Evolutionary conservation across 2,888 invertebrate species (phyloP).

Genomic region (Eristalis intricaria): DNA sequence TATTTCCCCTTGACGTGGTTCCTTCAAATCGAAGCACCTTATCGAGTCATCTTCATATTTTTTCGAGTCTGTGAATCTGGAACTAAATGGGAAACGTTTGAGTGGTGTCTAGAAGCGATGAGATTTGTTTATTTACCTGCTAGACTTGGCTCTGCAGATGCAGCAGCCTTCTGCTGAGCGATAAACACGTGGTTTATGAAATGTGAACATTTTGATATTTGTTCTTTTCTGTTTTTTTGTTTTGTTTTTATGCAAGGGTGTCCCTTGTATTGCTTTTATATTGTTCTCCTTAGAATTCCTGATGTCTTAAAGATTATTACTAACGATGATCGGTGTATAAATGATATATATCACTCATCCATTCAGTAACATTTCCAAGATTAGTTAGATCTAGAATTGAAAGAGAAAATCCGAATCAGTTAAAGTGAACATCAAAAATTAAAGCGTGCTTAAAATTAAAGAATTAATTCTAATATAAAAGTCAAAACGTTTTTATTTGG

Average conservation of each 20-base stretch:
- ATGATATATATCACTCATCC: conserved; percentile 18
- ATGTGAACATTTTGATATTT: conserved; percentile 87
- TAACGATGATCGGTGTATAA: neutral
- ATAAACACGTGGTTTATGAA: conserved; percentile 93
- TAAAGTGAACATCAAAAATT: neutral
- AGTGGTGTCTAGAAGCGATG: neutral
- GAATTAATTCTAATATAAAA: no score
- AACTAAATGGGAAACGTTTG: conserved; percentile 82
- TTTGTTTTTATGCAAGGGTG: neutral
- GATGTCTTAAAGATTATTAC: neutral
- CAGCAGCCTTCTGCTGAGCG: conserved; percentile 91
- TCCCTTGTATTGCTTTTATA: conserved; percentile 48
- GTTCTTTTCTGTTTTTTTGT: neutral
- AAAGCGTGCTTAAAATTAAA: no score
- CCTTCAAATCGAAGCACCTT: conserved; percentile 88
- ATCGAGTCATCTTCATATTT: conserved; percentile 92
- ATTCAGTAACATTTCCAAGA: conserved; percentile 58
- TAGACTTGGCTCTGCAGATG: conserved; percentile 93
- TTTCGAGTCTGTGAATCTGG: conserved; percentile 91
- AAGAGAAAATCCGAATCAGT: conserved; percentile 11
- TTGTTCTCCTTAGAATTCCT: conserved; percentile 18
- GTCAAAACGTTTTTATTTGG: no score
- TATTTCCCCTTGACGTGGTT: conserved; percentile 90
- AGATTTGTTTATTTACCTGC: conserved; percentile 83
- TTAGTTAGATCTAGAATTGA: conserved; percentile 32